phyloP scores from a whole-genome alignment of 2,888 invertebrate species.

The Stegophylla sp. region DNA sequence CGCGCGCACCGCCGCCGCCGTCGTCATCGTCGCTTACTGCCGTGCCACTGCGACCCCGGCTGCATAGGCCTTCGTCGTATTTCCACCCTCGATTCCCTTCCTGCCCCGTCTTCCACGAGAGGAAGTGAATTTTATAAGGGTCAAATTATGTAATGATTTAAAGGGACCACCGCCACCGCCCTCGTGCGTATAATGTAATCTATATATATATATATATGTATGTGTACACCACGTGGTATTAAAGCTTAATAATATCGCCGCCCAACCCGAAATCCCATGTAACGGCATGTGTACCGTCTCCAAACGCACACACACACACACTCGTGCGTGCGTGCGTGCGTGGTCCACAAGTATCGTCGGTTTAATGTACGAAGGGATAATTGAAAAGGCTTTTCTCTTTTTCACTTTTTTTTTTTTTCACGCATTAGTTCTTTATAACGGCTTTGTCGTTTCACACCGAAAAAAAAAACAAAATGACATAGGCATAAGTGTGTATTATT shows the following conservation, averaged over 20 bases:
- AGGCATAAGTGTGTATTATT: too few species aligned
- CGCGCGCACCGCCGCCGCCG: slow-evolving; percentile 3
- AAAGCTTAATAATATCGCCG: slow-evolving; percentile 47
- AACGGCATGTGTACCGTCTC: slow-evolving; percentile 30
- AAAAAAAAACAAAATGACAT: neutral
- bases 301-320: neutral
- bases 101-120: too few species aligned
- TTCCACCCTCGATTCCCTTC: neutral
- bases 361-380: slow-evolving; percentile 42
- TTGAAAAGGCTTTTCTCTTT: slow-evolving; percentile 3
- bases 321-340: neutral
- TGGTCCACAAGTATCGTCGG: too few species aligned
- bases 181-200: neutral
- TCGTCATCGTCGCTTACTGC: neutral
- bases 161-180: slow-evolving; percentile 29
- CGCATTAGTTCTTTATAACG: neutral
- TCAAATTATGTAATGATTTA: slow-evolving; percentile 56
- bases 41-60: neutral
- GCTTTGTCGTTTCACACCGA: neutral
- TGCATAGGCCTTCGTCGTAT: neutral
- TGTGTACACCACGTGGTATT: slow-evolving; percentile 12
- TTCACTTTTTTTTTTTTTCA: neutral
- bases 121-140: slow-evolving; percentile 42
- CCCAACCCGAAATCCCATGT: slow-evolving; percentile 28
- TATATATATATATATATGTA: neutral